Evolutionary conservation across 1,140 invertebrate species (phyloP), one percentile per base, ranked within the genome.

Genomic region (Hormaphis cornu): DNA sequence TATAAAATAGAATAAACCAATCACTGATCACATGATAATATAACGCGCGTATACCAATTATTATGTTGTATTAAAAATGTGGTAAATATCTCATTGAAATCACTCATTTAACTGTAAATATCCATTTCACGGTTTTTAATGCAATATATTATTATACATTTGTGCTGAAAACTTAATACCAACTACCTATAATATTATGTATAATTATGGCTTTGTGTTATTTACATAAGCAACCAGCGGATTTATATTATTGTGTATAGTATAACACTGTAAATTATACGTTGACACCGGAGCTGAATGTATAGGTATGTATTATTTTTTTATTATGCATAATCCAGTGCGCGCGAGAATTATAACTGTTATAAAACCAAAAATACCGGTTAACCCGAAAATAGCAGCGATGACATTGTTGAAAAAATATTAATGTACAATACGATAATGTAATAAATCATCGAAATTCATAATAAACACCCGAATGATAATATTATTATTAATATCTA

Each of bases 391-490:
- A 59, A 44, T 58, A 44, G 16, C 20, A 6, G 58, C 37, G 58
- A 26, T 42, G 58, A 61, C 58, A 44, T 42, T 44, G 35, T 59
- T 59, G 56, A 59, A 59, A 40, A 40, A 40, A 59, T 42, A 59
- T 26, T 59, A 59, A 40, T 61, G 26, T 16, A 35, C 14, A 14
- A 9, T 10, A 18, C 12, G 24, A 22, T 28, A 7, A 42, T n/a
- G n/a, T 28, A 44, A 61, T 44, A 61, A 61, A 61, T 44, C 56
- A 59, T n/a, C 22, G 37, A 28, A 59, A 59, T 59, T 59, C 35
- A 22, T 59, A 8, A 14, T 7, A 16, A 42, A 42, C 14, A 40
- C 7, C 14, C 14, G 37, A 40, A 40, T 14, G 37, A 8, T 40
- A 40, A 8, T 40, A 40, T 40, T 40, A 40, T 40, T 40, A 40